Conservation (phyloP, 2,797 vertebrate species). For the Lagocephalus sceleratus region DNA sequence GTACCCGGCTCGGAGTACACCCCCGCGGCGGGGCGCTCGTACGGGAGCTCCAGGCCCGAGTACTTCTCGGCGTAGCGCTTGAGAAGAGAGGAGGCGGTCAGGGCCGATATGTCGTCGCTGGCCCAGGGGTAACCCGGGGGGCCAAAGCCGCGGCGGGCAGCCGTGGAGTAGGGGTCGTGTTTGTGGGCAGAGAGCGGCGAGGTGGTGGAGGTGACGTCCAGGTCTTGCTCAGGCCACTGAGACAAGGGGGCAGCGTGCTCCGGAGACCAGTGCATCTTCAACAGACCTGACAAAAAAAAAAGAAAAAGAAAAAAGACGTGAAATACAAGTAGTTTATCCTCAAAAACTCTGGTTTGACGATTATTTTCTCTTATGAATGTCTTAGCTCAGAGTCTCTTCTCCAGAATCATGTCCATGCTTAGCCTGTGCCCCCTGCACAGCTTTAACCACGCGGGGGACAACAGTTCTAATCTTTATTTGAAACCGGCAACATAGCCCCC, state of each 20-base stretch:
- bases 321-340: too few relatives aligned
- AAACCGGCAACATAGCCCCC: constrained; percentile 58
- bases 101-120: constrained; percentile 93
- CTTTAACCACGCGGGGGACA: constrained; percentile 38
- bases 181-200: constrained; percentile 87
- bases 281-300: constrained; percentile 77
- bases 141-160: constrained; percentile 79
- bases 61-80: constrained; percentile 97
- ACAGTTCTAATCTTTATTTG: constrained; percentile 57
- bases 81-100: constrained; percentile 92
- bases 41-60: constrained; percentile 85
- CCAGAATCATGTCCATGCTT: constrained; percentile 45
- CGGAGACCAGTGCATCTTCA: constrained; percentile 99
- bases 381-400: constrained; percentile 22
- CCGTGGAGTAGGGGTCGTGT: constrained; percentile 79
- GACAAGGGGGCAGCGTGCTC: constrained; percentile 91
- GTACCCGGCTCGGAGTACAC: constrained; percentile 77
- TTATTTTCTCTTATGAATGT: constrained; percentile 26
- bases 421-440: constrained; percentile 27
- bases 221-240: constrained; percentile 98
- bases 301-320: too few relatives aligned
- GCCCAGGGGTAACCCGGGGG: constrained; percentile 90
- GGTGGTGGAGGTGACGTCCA: constrained; percentile 93
- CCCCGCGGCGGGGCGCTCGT: constrained; percentile 79
- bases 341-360: background rate